Percentiles rank a stretch among this genome's conserved stretches.
These are phyloP conservation scores for Tethea ocularis DNA, from an alignment of 2,888 invertebrate species.

Conservation along the genomic window DNA sequence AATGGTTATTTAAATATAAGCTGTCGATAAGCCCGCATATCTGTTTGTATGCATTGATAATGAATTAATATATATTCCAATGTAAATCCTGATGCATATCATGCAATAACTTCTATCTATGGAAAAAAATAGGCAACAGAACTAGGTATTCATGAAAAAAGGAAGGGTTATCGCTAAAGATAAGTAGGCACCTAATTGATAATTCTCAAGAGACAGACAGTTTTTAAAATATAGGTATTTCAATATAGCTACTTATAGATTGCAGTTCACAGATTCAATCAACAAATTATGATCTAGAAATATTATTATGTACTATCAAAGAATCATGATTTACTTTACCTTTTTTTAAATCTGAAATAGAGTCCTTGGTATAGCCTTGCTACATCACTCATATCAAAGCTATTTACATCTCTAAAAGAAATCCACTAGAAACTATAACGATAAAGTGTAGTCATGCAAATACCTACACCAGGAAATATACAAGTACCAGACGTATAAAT, in stretches of 20 bases:
- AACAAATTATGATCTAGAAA: too few species aligned
- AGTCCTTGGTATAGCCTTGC: too few species aligned
- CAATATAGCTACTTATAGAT: too few species aligned
- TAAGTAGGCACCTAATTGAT: too few species aligned
- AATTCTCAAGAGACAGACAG: too few species aligned
- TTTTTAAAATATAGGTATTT: too few species aligned
- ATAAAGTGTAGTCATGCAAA: neutral
- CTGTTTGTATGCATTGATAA: conserved; percentile 14
- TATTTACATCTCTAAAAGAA: neutral
- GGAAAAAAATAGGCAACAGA: neutral
- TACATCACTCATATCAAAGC: too few species aligned
- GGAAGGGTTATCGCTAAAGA: neutral
- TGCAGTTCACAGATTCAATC: too few species aligned
- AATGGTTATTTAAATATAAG: conserved; percentile 67
- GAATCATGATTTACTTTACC: too few species aligned
- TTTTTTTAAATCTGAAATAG: too few species aligned
- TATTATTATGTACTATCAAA: too few species aligned
- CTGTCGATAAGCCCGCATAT: conserved; percentile 70
- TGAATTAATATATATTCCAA: neutral
- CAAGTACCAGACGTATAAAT: conserved; percentile 70
- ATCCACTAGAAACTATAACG: neutral
- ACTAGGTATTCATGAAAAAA: neutral
- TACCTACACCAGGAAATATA: neutral
- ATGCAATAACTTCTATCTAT: neutral
- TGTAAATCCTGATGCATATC: neutral